Conservation (phyloP, 1,140 invertebrate species). For the Ips typographus region DNA sequence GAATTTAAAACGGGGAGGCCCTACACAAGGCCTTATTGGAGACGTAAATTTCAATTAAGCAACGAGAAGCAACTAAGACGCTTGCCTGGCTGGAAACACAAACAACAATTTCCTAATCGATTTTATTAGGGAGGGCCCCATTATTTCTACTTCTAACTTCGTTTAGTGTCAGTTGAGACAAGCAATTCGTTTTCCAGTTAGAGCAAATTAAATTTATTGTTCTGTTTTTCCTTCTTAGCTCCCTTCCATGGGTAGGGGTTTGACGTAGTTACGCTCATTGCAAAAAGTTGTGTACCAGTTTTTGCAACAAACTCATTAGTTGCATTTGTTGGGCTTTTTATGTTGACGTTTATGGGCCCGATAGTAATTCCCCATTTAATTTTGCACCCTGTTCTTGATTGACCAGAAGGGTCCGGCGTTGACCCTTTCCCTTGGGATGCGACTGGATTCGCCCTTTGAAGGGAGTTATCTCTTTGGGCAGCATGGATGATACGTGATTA, state of each 20-base stretch:
- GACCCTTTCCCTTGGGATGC: slow-evolving; percentile 25
- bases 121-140: slow-evolving; percentile 37
- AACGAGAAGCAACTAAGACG: slow-evolving; percentile 26
- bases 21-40: slow-evolving; percentile 28
- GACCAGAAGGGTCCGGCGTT: slow-evolving; percentile 30
- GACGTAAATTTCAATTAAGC: slow-evolving; percentile 37
- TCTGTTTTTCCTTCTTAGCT: slow-evolving; percentile 17
- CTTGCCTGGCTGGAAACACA: slow-evolving; percentile 29
- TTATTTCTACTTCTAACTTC: slow-evolving; percentile 40
- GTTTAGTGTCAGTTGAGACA: slow-evolving; percentile 35
- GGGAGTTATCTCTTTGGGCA: slow-evolving; percentile 30
- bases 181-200: slow-evolving; percentile 36
- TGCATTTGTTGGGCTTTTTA: background rate
- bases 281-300: too few species aligned
- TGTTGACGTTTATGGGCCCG: background rate
- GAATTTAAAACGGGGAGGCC: slow-evolving; percentile 15
- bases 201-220: slow-evolving; percentile 38
- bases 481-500: slow-evolving; percentile 33
- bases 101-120: slow-evolving; percentile 38
- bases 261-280: too few species aligned
- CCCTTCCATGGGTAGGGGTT: slow-evolving; percentile 11
- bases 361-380: slow-evolving; percentile 16
- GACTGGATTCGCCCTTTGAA: slow-evolving; percentile 11
- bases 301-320: too few species aligned
- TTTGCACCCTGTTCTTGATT: slow-evolving; percentile 24